Evolutionary conservation across 2,888 invertebrate genomes (phyloP), one percentile per base, ranked within the genome.

Genomic region (Hyles lineata): DNA sequence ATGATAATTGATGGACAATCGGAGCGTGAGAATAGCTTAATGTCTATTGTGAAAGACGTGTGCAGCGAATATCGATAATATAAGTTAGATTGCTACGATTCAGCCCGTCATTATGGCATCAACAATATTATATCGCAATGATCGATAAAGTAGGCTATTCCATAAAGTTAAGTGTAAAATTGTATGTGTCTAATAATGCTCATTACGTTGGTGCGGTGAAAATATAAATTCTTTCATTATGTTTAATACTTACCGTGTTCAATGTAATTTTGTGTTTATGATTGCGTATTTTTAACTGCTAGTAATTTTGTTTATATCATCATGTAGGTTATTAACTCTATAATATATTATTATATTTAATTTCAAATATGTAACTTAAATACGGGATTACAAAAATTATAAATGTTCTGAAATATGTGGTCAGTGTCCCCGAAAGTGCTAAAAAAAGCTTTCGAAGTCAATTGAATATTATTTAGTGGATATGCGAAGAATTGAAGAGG

Each of bases 21-120:
- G 84, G 89, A 87, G 86, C 90, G 89, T 91, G 89, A 84, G 88
- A 90, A 81, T 74, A 69, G 62, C 76, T 77, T 79, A 76, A 78
- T 75, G 74, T 78, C 75, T 76, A 55, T 71, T 73, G 61, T 71
- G 62, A 73, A 71, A 74, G 71, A 73, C 70, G 55, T 74, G 70
- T 69, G 32, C 70, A 69, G 58, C 43, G 32, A n/a, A 21, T 62
- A 73, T 25, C n/a, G 25, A 11, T 70, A 61, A 70, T 69, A 25
- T 58, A 32, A 69, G 17, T 59, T n/a, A 17, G 32, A 71, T 71
- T 74, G 59, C 35, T 4, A 6, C 55, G 61, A 72, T 62, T 70
- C 62, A n/a, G 43, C 25, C 35, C 50, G 52, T 71, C 35, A 74
- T 74, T 43, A 23, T 67, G 50, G 43, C 67, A 67, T 67, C 67